These are phyloP conservation scores for Sphaerophoria rueppellii DNA, from an alignment of 2,888 invertebrate genomes.

Conservation along the genomic window DNA sequence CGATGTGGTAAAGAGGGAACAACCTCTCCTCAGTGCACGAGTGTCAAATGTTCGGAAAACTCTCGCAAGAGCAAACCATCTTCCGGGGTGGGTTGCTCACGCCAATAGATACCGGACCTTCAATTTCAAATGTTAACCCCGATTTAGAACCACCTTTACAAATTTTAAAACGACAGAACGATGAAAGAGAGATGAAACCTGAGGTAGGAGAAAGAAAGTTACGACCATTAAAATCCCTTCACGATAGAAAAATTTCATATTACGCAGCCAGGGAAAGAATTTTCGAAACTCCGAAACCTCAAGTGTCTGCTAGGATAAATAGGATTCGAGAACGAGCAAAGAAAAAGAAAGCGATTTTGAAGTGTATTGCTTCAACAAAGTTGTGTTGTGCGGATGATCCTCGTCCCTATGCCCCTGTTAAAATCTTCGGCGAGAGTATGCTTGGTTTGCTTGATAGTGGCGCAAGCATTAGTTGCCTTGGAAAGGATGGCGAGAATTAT, in stretches of 20 bases:
- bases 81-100: neutral
- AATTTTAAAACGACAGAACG: neutral
- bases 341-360: neutral
- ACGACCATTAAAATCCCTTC: neutral
- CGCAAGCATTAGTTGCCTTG: neutral
- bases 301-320: neutral
- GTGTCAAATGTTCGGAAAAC: conserved; percentile 4
- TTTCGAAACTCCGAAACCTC: neutral
- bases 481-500: neutral
- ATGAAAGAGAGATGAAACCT: neutral
- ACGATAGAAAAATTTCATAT: neutral
- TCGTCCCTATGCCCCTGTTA: neutral
- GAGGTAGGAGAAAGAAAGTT: too few relatives aligned
- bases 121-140: neutral
- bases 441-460: conserved; percentile 3
- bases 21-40: neutral
- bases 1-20: neutral
- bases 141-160: neutral
- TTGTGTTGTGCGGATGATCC: neutral
- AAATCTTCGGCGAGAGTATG: neutral
- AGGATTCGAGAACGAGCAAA: neutral
- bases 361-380: neutral
- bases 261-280: neutral
- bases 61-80: neutral
- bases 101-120: neutral